phyloP scores from a whole-genome alignment of 2,888 invertebrate species.

The Nasonia oneida region DNA sequence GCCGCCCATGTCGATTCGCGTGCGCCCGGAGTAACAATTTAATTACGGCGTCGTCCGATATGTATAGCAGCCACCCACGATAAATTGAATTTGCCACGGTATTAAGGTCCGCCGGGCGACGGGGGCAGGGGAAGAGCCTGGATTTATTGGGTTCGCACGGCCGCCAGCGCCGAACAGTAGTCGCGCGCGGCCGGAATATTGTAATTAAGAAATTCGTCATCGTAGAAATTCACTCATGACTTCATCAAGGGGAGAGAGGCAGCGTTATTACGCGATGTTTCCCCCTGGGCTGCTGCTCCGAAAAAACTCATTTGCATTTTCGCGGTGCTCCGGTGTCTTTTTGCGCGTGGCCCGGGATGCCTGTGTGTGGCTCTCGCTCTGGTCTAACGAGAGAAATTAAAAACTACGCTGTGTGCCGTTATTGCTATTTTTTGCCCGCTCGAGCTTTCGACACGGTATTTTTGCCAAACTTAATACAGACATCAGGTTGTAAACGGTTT shows the following conservation, averaged over 20 bases:
- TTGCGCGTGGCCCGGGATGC: constrained; percentile 25
- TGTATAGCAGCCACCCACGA: constrained; percentile 79
- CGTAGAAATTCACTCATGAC: constrained; percentile 65
- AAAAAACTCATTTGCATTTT: constrained; percentile 61
- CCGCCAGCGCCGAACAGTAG: constrained; percentile 77
- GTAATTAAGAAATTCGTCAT: constrained; percentile 71
- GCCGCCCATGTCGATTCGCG: constrained; percentile 78
- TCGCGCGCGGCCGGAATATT: constrained; percentile 67
- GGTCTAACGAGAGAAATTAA: constrained; percentile 58
- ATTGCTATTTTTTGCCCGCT: not conserved
- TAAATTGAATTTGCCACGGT: constrained; percentile 79
- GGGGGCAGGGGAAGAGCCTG: constrained; percentile 61
- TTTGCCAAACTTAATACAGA: constrained; percentile 46
- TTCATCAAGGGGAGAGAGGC: constrained; percentile 45
- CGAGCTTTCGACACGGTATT: constrained; percentile 46
- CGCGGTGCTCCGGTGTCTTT: constrained; percentile 32
- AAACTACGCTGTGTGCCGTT: constrained; percentile 23
- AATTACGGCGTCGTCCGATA: constrained; percentile 77
- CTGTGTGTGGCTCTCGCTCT: not conserved
- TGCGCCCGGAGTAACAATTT: constrained; percentile 79
- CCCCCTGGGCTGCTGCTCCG: not conserved
- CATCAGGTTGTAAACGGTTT: constrained; percentile 1
- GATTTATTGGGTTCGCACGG: constrained; percentile 73
- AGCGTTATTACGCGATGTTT: not conserved
- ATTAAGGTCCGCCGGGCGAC: constrained; percentile 71